Evolutionary conservation across 2,113 vertebrate genomes (phyloP).

Genomic region (Prolemur simus): DNA sequence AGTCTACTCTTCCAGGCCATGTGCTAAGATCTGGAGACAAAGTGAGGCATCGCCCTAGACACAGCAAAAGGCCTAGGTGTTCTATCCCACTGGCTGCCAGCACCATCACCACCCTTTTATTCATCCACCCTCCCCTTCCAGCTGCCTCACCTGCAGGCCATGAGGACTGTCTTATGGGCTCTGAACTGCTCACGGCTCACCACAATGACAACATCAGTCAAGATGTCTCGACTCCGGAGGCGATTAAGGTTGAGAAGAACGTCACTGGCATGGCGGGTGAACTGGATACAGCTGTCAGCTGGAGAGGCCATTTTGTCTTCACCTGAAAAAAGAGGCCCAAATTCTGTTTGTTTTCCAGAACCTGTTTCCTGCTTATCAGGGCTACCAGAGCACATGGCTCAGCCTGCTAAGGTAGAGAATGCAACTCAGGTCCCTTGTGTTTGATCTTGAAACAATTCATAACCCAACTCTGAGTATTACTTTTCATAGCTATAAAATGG

Average conservation of each 20-base stretch:
- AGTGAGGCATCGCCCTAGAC: not conserved
- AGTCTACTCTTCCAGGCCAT: not conserved
- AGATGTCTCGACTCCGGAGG: slow-evolving; percentile 94
- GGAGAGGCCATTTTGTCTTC: slow-evolving; percentile 94
- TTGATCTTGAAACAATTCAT: not conserved
- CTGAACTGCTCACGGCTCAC: slow-evolving; percentile 97
- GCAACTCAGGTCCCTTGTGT: not conserved
- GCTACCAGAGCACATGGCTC: not conserved
- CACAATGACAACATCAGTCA: slow-evolving; percentile 96
- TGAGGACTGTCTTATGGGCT: slow-evolving; percentile 98
- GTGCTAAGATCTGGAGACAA: not conserved
- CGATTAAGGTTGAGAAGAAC: slow-evolving; percentile 98
- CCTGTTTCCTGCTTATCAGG: slow-evolving; percentile 31
- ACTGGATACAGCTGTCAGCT: slow-evolving; percentile 99
- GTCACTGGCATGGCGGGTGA: slow-evolving; percentile 97
- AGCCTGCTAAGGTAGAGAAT: not conserved
- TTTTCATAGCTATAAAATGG: not conserved
- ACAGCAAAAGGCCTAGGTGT: not conserved
- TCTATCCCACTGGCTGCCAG: accelerated
- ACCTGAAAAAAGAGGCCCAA: slow-evolving; percentile 66
- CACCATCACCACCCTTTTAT: accelerated
- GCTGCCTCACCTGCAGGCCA: slow-evolving; percentile 96
- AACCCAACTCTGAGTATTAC: not conserved
- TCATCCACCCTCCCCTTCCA: not conserved
- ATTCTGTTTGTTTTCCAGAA: slow-evolving; percentile 42